These are phyloP conservation scores for Gallinago paraguaiae DNA, from an alignment of 2,113 vertebrate species.

Conservation along the genomic window DNA sequence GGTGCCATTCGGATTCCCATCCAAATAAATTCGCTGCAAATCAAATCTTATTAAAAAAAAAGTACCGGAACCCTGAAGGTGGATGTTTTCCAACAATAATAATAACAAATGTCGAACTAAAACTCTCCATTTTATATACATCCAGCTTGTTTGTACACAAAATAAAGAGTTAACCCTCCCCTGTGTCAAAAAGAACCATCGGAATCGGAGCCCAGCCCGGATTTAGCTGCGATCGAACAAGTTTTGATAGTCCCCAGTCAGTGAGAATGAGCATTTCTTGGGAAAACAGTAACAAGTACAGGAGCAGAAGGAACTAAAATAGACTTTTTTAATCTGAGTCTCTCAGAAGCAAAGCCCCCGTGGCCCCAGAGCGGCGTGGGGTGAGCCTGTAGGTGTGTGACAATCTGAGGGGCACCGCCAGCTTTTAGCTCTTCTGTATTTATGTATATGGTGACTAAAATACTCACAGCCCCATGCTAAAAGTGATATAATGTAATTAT, in stretches of 20 bases:
- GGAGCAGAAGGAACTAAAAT: neutral
- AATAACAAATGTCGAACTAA: neutral
- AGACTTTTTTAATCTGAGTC: neutral
- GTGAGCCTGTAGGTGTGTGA: neutral
- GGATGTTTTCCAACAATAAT: neutral
- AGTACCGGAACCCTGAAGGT: neutral
- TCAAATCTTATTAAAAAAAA: neutral
- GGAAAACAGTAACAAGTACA: neutral
- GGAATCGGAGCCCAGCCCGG: neutral
- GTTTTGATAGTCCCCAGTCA: neutral
- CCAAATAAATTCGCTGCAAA: neutral
- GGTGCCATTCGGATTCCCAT: neutral
- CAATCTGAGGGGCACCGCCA: neutral
- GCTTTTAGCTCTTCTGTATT: neutral
- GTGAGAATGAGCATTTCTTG: neutral
- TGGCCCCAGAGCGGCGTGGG: neutral
- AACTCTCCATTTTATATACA: neutral
- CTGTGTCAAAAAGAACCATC: neutral
- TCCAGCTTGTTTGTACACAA: neutral
- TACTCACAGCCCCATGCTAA: neutral
- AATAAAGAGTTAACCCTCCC: neutral
- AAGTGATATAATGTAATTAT: neutral
- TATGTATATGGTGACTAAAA: neutral
- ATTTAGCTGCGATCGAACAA: neutral
- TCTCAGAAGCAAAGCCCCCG: neutral